These are phyloP conservation scores for Enteromius trimaculatus DNA, from an alignment of 2,797 vertebrate species.

Conservation along the genomic window DNA sequence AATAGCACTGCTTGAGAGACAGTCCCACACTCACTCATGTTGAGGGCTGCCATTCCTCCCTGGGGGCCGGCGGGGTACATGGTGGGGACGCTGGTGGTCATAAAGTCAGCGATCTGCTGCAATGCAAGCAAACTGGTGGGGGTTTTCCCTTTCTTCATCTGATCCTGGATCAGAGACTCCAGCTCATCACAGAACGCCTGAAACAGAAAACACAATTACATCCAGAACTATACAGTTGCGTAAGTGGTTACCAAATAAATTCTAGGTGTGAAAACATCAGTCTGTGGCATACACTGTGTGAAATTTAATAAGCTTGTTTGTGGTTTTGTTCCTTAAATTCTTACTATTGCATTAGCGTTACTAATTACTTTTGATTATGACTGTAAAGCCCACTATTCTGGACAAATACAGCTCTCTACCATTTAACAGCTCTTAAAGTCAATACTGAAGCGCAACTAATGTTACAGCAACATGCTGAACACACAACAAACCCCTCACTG, in stretches of 20 bases:
- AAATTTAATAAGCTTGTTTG: background rate
- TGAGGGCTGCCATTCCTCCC: constrained; percentile 95
- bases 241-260: background rate
- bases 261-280: background rate
- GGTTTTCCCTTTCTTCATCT: constrained; percentile 97
- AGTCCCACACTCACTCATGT: constrained; percentile 89
- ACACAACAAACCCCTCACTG: background rate
- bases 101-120: constrained; percentile 98
- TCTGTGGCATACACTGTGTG: background rate
- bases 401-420: background rate
- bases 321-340: background rate
- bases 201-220: background rate
- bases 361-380: background rate
- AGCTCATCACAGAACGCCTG: constrained; percentile 98
- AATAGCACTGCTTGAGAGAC: background rate
- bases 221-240: background rate
- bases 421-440: background rate
- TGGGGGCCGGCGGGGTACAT: constrained; percentile 95
- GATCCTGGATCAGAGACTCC: constrained; percentile 98
- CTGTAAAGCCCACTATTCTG: background rate
- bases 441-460: background rate
- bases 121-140: constrained; percentile 94
- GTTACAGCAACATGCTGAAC: background rate
- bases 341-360: background rate
- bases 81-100: constrained; percentile 92